These are phyloP conservation scores for Polydrusus pterygomalis DNA, from an alignment of 2,888 invertebrate genomes.

Conservation along the genomic window DNA sequence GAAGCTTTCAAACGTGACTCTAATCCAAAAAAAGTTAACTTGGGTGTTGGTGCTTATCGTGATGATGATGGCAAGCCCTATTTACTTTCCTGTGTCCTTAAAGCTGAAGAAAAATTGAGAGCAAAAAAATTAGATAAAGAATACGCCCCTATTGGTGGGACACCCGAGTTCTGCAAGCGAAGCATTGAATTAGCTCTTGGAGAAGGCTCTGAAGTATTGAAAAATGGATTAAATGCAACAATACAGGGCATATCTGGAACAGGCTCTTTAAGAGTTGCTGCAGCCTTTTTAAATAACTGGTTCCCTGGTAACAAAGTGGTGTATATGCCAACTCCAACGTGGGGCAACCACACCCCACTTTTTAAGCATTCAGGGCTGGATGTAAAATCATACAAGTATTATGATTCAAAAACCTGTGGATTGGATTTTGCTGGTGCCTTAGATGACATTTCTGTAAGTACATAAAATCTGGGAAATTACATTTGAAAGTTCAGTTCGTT, in stretches of 20 bases:
- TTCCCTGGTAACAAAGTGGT: constrained; percentile 87
- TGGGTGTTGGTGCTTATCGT: constrained; percentile 97
- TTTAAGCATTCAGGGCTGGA: constrained; percentile 91
- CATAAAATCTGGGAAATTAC: constrained; percentile 9
- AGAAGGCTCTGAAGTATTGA: constrained; percentile 79
- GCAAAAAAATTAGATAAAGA: constrained; percentile 89
- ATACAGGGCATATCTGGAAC: constrained; percentile 97
- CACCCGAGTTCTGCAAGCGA: constrained; percentile 87
- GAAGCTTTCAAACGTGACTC: constrained; percentile 95
- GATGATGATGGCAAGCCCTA: constrained; percentile 98
- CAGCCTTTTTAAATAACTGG: constrained; percentile 89
- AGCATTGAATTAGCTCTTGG: constrained; percentile 93
- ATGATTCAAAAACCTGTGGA: constrained; percentile 93
- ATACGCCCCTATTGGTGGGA: constrained; percentile 94
- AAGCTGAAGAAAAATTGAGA: constrained; percentile 87
- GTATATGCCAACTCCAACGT: constrained; percentile 94
- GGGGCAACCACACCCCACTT: constrained; percentile 98
- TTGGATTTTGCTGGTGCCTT: constrained; percentile 93
- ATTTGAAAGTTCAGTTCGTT: neutral
- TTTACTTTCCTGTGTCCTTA: constrained; percentile 90
- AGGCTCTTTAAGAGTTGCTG: constrained; percentile 95
- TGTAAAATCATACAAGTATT: constrained; percentile 94
- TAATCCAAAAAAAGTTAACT: constrained; percentile 95
- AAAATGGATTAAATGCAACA: constrained; percentile 81
- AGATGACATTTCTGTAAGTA: constrained; percentile 90